Evolutionary conservation across 2,797 vertebrate genomes (phyloP), one percentile per base, ranked within the genome.

Genomic region (Sebastes glaucus): DNA sequence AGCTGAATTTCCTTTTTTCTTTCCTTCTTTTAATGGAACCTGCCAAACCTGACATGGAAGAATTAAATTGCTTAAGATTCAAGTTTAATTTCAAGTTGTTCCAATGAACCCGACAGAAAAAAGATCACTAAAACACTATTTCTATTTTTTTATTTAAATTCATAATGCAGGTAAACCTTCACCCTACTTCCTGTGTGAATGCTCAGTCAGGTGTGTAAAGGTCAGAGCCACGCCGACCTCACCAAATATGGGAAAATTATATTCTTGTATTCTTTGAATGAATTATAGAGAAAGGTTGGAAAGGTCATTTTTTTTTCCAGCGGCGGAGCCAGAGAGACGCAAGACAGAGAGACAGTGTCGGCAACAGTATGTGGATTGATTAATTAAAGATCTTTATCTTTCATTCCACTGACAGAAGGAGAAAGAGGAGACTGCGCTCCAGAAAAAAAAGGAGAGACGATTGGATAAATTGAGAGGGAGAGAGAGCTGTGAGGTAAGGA

Each of bases 371-470:
- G 88, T 76, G 89, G 90, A 88, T 87, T 91, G 94, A 95, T 95
- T 95, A 96, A 96, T 96, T 96, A 95, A 96, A 96, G 95, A 96
- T 95, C 89, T 91, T 86, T 95, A 96, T 96, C 96, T 80, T 80
- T 80, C 72, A 88, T 90, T 92, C 87, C 81, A 84, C 83, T 61
- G 87, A 82, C 76, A 89, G 83, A 90, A 82, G 86, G 81, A 87
- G 74, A 86, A 71, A 87, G 74, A 87, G 69, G 69, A 83, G 80
- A 38, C 81, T 7, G 75, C 0, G 56, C 69, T 77, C 49, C 52
- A 25, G 59, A 83, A 83, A 86, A 84, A 55, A 62, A 35, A 35
- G 32, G 49, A 77, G 52, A 77, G 72, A 67, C 59, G 56, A 87
- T 64, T 81, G 67, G 86, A 86, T 63, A 56, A 84, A 69, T 38